Conservation (phyloP, 2,113 vertebrate species). For the Xenopus borealis region DNA sequence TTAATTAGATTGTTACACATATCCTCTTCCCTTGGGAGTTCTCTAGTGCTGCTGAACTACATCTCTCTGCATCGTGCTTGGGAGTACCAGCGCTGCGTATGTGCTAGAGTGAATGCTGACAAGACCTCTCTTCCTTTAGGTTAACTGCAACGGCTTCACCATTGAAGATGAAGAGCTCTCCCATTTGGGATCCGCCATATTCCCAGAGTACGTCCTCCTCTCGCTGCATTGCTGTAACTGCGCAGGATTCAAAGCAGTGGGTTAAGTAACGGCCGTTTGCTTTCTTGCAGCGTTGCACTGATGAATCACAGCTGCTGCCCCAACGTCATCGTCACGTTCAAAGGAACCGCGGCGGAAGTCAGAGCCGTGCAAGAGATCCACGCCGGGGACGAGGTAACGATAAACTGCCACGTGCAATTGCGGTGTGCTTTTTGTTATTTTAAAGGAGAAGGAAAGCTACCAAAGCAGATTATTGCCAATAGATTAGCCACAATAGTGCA, state of each 20-base stretch:
- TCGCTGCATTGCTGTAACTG: neutral
- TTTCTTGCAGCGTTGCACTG: conserved; percentile 76
- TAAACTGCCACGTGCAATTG: too few relatives aligned
- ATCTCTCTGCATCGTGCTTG: too few relatives aligned
- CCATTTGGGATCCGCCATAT: conserved; percentile 89
- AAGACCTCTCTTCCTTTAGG: conserved; percentile 61
- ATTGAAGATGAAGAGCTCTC: conserved; percentile 95
- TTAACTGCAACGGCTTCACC: conserved; percentile 95
- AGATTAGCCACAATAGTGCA: too few relatives aligned
- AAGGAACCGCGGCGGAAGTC: conserved; percentile 81
- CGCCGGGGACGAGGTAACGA: conserved; percentile 86
- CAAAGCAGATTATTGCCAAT: too few relatives aligned
- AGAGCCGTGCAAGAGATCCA: conserved; percentile 84
- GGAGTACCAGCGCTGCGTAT: too few relatives aligned
- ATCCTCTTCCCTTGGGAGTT: too few relatives aligned
- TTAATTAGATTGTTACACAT: too few relatives aligned
- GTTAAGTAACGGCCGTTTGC: neutral
- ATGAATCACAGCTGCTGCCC: conserved; percentile 96
- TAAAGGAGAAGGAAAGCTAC: too few relatives aligned
- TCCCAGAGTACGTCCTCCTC: conserved; percentile 81
- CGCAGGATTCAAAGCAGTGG: conserved; percentile 12
- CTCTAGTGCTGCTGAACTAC: too few relatives aligned
- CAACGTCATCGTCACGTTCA: conserved; percentile 90
- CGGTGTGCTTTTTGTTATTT: too few relatives aligned
- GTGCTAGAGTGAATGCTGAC: too few relatives aligned